Evolutionary conservation across 2,797 vertebrate genomes (phyloP), one percentile per base, ranked within the genome.

Genomic region (Sebastolobus altivelis): DNA sequence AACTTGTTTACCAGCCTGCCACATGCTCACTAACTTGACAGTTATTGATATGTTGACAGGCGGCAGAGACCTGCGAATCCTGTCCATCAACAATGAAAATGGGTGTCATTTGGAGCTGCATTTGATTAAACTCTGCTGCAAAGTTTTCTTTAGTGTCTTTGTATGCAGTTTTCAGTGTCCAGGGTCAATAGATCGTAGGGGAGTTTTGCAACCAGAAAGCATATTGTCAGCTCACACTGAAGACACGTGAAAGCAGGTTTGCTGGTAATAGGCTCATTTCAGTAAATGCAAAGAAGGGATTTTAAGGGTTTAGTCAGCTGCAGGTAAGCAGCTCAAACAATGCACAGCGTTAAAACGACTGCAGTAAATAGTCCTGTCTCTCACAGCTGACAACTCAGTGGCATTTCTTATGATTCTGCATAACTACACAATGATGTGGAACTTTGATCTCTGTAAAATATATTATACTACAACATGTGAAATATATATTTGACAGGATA

Each of bases 31-130:
- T 84, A 70, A 86, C 16, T 59, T 82, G 82, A 87, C 82, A 86
- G 84, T 80, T 91, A 86, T 83, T 84, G 82, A 93, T 82, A 79
- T 81, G 82, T 79, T 89, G 90, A 88, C 86, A 79, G 79, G 65
- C 49, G 69, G 76, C 79, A 83, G 63, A 82, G 71, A 77, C 68
- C 49, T 78, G 66, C 63, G 81, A 4, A 62, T 79, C 56, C 69
- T 74, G 56, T 74, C 49, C 65, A 75, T 79, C 79, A 80, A 63
- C 58, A 76, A 56, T 63, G 12, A 38, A 52, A 80, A 66, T 20
- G 25, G 31, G 7, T 8, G 38, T 83, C 16, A 73, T 75, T 72
- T 66, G 16, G 14, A 80, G 33, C 31, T 66, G 2, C 49, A 71
- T 71, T 59, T 55, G 4, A 72, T 82, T 71, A 56, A 62, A 40